Conservation (phyloP, 1,140 invertebrate species). For the Drosophila chauvacae region DNA sequence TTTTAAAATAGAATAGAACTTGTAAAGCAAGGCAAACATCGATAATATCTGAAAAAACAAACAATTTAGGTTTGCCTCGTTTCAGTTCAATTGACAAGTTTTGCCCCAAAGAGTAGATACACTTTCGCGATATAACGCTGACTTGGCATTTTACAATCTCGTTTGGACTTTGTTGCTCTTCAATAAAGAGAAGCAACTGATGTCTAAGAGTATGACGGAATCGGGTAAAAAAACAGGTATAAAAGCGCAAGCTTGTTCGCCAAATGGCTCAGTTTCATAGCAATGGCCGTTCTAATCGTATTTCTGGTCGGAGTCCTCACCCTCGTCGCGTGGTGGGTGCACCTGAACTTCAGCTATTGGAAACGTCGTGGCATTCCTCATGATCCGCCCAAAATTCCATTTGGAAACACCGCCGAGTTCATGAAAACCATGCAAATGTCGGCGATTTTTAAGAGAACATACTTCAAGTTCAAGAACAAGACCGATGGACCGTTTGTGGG, state of each 20-base stretch:
- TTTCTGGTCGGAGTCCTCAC: slow-evolving; percentile 15
- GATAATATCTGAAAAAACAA: neutral
- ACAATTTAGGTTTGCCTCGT: neutral
- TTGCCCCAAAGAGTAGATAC: neutral
- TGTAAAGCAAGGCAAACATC: neutral
- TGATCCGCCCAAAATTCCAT: slow-evolving; percentile 61
- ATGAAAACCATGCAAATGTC: slow-evolving; percentile 34
- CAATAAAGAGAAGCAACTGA: neutral
- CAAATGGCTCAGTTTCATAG: neutral
- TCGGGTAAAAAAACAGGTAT: slow-evolving; percentile 7
- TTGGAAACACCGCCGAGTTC: slow-evolving; percentile 66
- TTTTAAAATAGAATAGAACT: no score
- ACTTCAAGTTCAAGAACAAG: slow-evolving; percentile 58
- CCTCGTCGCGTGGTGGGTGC: slow-evolving; percentile 27
- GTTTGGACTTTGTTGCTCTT: neutral
- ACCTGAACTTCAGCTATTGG: slow-evolving; percentile 74
- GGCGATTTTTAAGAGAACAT: slow-evolving; percentile 12
- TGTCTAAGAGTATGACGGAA: neutral
- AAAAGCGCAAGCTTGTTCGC: neutral
- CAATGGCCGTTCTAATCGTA: slow-evolving; percentile 29
- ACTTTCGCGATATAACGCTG: neutral
- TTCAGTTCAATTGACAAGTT: no score
- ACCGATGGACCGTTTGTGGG: slow-evolving; percentile 56
- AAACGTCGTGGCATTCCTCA: slow-evolving; percentile 80
- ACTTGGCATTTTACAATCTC: neutral